Conservation (phyloP, 2,888 invertebrate species). For the Cryptosula pallasiana region DNA sequence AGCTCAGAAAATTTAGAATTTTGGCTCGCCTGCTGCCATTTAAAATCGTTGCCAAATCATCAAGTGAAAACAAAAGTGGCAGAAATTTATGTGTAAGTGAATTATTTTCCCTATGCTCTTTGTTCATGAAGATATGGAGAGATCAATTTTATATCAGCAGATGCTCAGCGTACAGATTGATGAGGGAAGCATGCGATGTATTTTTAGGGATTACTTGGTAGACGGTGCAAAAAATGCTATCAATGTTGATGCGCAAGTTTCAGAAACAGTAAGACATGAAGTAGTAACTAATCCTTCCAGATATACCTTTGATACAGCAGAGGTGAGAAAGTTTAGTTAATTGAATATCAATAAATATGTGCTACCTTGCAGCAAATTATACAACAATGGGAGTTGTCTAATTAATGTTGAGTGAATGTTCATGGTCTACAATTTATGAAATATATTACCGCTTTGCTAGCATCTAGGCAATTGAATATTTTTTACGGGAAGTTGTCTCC, state of each 20-base stretch:
- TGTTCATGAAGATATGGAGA: too few species aligned
- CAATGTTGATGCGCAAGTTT: constrained; percentile 90
- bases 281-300: constrained; percentile 42
- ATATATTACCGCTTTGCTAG: too few species aligned
- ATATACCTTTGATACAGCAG: constrained; percentile 82
- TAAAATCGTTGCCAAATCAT: constrained; percentile 80
- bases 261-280: constrained; percentile 59
- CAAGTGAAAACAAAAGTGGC: constrained; percentile 56
- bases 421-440: too few species aligned
- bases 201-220: constrained; percentile 74
- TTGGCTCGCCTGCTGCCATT: constrained; percentile 75
- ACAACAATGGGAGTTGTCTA: too few species aligned
- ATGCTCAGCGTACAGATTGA: neutral
- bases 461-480: too few species aligned
- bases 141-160: constrained; percentile 22
- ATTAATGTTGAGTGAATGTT: too few species aligned
- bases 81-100: constrained; percentile 49
- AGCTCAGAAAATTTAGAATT: constrained; percentile 97
- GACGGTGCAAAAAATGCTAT: constrained; percentile 92
- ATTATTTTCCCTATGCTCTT: too few species aligned
- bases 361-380: too few species aligned
- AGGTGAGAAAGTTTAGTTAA: too few species aligned
- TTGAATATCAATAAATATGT: too few species aligned
- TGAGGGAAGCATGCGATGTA: constrained; percentile 22
- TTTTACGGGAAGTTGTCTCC: too few species aligned